Conservation (phyloP, 2,797 vertebrate species). For the Notolabrus celidotus region DNA sequence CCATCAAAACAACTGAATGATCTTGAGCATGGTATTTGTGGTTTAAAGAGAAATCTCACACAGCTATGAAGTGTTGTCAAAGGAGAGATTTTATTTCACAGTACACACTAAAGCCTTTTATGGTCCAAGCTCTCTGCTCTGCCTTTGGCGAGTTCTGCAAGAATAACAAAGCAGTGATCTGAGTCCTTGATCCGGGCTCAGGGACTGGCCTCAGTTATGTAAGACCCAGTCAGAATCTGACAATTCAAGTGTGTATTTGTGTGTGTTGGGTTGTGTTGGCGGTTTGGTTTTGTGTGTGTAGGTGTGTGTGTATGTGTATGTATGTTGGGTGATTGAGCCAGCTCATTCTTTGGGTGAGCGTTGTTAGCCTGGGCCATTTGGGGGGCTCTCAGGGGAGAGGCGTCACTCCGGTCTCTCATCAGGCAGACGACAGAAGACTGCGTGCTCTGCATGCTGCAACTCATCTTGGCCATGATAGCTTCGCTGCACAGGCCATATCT, state of each 20-base stretch:
- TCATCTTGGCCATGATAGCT: slow-evolving; percentile 59
- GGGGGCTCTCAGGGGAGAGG: slow-evolving; percentile 68
- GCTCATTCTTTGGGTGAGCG: slow-evolving; percentile 73
- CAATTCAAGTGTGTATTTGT: slow-evolving; percentile 10
- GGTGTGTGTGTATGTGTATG: slow-evolving; percentile 6
- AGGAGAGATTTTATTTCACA: slow-evolving; percentile 37
- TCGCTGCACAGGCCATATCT: slow-evolving; percentile 70
- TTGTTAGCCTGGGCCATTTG: slow-evolving; percentile 76
- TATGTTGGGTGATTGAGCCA: slow-evolving; percentile 45
- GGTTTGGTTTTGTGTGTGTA: slow-evolving; percentile 8
- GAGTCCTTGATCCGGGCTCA: slow-evolving; percentile 59
- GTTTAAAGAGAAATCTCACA: slow-evolving; percentile 3
- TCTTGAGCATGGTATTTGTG: slow-evolving; percentile 17
- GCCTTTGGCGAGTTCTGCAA: slow-evolving; percentile 39
- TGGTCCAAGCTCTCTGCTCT: slow-evolving; percentile 17
- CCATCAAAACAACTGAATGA: slow-evolving; percentile 8
- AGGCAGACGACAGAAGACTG: slow-evolving; percentile 71
- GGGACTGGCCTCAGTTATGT: slow-evolving; percentile 49
- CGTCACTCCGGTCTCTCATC: slow-evolving; percentile 70
- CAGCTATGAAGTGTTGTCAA: slow-evolving; percentile 12
- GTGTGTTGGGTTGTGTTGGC: not conserved
- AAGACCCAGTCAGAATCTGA: slow-evolving; percentile 48
- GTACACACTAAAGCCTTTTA: slow-evolving; percentile 18
- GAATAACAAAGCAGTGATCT: slow-evolving; percentile 60
- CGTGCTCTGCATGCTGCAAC: slow-evolving; percentile 72